phyloP scores from a whole-genome alignment of 2,888 invertebrate species.

The Leptinotarsa peninsularis region DNA sequence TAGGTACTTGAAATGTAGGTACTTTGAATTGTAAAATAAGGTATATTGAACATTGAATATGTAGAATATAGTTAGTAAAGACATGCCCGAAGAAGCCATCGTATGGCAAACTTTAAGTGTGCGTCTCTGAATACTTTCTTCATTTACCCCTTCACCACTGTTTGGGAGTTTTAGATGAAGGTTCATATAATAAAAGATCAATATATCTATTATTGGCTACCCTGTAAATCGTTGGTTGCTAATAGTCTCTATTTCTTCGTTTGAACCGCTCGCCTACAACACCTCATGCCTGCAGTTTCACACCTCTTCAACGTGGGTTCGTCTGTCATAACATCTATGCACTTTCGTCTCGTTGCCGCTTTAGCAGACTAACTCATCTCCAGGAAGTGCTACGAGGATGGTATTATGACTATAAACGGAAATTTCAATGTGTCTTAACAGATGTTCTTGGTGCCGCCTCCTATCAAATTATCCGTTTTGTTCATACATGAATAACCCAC shows the following conservation, averaged over 20 bases:
- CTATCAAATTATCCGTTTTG: slow-evolving; percentile 18
- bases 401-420: slow-evolving; percentile 29
- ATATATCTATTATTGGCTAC: too few species aligned
- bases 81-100: too few species aligned
- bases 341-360: slow-evolving; percentile 32
- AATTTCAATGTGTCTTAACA: slow-evolving; percentile 20
- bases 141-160: too few species aligned
- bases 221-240: background rate
- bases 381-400: slow-evolving; percentile 39
- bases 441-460: slow-evolving; percentile 21
- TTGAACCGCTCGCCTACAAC: slow-evolving; percentile 15
- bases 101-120: too few species aligned
- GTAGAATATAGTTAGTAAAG: too few species aligned
- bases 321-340: slow-evolving; percentile 39
- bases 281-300: slow-evolving; percentile 48
- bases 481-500: background rate
- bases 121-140: too few species aligned
- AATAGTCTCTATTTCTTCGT: background rate
- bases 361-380: slow-evolving; percentile 40
- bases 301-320: slow-evolving; percentile 48
- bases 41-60: too few species aligned
- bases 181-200: too few species aligned
- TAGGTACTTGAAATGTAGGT: too few species aligned
- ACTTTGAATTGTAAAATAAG: too few species aligned
- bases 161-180: too few species aligned